Base-by-base conservation (phyloP, 2,888 invertebrate species). In the Ischnus inquisitorius region DNA sequence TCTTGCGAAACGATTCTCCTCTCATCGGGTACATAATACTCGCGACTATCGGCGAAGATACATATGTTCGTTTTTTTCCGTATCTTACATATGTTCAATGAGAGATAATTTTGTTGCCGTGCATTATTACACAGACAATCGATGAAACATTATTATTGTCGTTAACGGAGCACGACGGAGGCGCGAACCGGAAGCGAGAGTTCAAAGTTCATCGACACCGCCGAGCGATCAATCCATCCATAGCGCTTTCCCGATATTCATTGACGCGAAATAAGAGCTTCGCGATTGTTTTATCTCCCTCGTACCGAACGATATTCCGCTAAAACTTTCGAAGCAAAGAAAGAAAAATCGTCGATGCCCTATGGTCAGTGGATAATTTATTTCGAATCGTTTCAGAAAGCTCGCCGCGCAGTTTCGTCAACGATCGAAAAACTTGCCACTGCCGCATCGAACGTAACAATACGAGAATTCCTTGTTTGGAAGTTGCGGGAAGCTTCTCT, bases 201-300 rank as follows among this genome's bases (percentile, higher is more conserved):
- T 43, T 67, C 43, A 67, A 67, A 67, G 65, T 67, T 12, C 65
- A 67, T 67, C 43, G 22, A 46, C 43, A 3, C 10, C 12, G 41
- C 43, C 22, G 10, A 22, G 22, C 1, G 25, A 25, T 22, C 25
- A 22, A 25, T 25, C 43, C 43, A 14, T 22, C 41, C 19, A 3
- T 3, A 8, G 22, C 6, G 19, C 43, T 67, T 67, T 43, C 25
- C 12, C 65, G 65, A 67, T 67, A 67, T 67, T 67, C 22, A 46
- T 67, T 43, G 43, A 65, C 12, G 22, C 41, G 14, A 46, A 25
- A 46, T 1, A 14, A 57, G 10, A 19, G 16, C n/a, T 6, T 16
- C 16, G 48, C 6, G 48, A 48, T 16, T 6, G 1, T 34, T 34
- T 34, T 34, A 46, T 46, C n/a, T 46, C 12, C 3, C 12, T 46